These are phyloP conservation scores for Hyposmocoma kahamanoa DNA, from an alignment of 1,140 invertebrate species.

Conservation along the genomic window DNA sequence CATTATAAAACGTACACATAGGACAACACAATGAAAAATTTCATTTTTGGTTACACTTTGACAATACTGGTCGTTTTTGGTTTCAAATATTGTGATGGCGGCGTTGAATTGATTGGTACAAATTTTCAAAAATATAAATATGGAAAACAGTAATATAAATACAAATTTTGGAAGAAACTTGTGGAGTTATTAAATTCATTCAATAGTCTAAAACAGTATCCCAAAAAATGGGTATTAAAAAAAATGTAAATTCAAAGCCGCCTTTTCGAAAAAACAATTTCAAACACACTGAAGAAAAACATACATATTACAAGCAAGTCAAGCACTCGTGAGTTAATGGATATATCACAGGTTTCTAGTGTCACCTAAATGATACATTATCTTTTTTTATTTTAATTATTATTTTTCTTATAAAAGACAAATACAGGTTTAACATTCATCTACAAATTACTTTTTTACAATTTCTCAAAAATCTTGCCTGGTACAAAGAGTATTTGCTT, in stretches of 20 bases:
- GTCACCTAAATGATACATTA: conserved; percentile 56
- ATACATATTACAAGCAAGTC: conserved; percentile 58
- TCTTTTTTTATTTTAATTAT: too few relatives aligned
- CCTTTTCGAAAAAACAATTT: neutral
- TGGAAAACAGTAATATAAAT: too few relatives aligned
- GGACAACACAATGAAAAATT: conserved; percentile 17
- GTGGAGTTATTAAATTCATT: too few relatives aligned
- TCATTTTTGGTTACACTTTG: conserved; percentile 57
- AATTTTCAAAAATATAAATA: too few relatives aligned
- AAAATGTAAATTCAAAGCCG: too few relatives aligned
- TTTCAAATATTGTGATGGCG: conserved; percentile 42
- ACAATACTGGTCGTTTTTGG: conserved; percentile 70
- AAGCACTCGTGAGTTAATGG: conserved; percentile 59
- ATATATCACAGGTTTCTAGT: conserved; percentile 70
- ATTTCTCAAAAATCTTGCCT: conserved; percentile 19
- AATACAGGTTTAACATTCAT: conserved; percentile 3
- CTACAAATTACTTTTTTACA: conserved; percentile 12
- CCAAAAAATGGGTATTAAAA: too few relatives aligned
- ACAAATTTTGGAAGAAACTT: too few relatives aligned
- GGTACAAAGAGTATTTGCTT: neutral
- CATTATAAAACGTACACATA: too few relatives aligned
- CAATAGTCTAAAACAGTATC: too few relatives aligned
- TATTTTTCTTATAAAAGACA: conserved; percentile 20
- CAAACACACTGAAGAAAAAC: conserved; percentile 11
- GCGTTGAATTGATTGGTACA: too few relatives aligned